A percentile compares a stretch with the other conserved stretches of the same genome.
These are phyloP conservation scores for Leucopternis melanops DNA, from an alignment of 2,113 vertebrate genomes.

Conservation along the genomic window DNA sequence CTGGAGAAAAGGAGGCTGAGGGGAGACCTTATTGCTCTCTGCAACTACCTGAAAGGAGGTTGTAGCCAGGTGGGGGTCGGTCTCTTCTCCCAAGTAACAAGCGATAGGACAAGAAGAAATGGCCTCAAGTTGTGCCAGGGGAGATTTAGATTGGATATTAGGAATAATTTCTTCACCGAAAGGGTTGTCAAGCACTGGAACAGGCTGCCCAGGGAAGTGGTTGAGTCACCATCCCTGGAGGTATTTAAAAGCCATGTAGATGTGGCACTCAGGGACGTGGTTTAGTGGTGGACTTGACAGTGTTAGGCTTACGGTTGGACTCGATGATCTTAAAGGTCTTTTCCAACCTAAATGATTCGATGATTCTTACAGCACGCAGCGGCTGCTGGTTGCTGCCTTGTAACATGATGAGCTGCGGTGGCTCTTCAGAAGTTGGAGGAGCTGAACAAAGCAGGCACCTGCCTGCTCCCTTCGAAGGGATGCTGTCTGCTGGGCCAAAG, in stretches of 20 bases:
- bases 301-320: background rate
- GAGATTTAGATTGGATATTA: background rate
- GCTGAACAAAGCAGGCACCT: rapidly evolving
- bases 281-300: background rate
- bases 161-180: background rate
- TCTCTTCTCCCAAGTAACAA: background rate
- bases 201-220: background rate
- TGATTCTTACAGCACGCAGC: background rate
- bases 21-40: no score
- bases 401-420: rapidly evolving
- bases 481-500: background rate
- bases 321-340: background rate
- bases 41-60: no score
- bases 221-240: background rate
- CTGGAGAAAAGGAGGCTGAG: no score
- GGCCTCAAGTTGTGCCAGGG: background rate
- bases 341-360: background rate
- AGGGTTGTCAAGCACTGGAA: no score
- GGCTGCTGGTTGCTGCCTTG: background rate
- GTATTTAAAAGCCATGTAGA: background rate
- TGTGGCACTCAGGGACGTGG: no score
- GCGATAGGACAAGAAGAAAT: no score
- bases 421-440: background rate
- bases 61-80: background rate
- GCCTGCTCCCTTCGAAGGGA: background rate